Evolutionary conservation across 2,113 vertebrate genomes (phyloP), one percentile per base, ranked within the genome.

Genomic region (Notothenia coriiceps): DNA sequence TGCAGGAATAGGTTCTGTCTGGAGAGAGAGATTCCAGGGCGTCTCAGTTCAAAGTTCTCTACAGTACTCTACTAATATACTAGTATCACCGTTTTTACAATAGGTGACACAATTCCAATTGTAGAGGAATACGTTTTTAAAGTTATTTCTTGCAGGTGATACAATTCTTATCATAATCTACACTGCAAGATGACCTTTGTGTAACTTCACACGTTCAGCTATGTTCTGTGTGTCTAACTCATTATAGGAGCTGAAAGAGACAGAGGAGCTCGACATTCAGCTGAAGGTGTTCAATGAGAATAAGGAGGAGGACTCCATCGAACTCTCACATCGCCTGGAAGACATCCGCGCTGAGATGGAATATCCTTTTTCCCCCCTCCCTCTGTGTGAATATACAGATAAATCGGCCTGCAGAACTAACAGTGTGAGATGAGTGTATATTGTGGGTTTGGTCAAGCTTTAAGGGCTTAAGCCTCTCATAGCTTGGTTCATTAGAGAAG

Each of bases 211-310:
- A 33, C 40, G 76, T 13, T 77, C 25, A 79, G 29, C n/a, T 54
- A 29, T 43, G 51, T 22, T 0, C 17, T 66, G 2, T 73, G 2
- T 84, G 49, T 83, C 9, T 33, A 15, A 68, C 52, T 74, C 56
- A n/a, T 78, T 84, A 2, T 43, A 99, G 98, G 96, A 94, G 89
- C 95, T 99, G 70, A 99, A 99, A 94, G 97, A 99, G 43, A 98
- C 98, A 0, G 98, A 99, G n/a, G 98, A 99, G 85, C 96, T 99
- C 29, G 98, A 99, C 95, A 99, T 99, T 94, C 98, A 99, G 87
- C 93, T 99, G 88, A 98, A 95, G 94, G 98, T 99, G 65, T 99
- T 99, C 95, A 98, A 99, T 92, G 98, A 99, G 92, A 98, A 98
- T 93, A 99, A 98, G 94, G 98, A 99, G 70, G 98, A 99, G 49